These are phyloP conservation scores for Eumaeus atala DNA, from an alignment of 1,140 invertebrate species.

Conservation along the genomic window DNA sequence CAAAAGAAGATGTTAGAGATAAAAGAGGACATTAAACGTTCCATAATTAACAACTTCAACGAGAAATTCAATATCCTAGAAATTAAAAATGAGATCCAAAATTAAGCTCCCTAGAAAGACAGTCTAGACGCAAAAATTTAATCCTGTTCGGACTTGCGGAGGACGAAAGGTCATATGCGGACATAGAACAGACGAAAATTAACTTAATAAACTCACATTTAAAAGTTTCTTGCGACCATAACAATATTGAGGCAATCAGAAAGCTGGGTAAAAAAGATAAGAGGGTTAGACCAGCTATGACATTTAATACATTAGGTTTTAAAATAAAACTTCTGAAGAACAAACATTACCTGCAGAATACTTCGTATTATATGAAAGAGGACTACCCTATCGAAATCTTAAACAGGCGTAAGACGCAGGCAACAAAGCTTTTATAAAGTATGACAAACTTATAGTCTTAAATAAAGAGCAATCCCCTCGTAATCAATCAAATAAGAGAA, in stretches of 20 bases:
- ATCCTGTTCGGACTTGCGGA: slow-evolving; percentile 34
- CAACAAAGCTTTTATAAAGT: too few relatives aligned
- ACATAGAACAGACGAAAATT: slow-evolving; percentile 28
- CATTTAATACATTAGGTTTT: slow-evolving; percentile 26
- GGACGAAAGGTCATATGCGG: slow-evolving; percentile 27
- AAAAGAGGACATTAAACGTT: slow-evolving; percentile 33
- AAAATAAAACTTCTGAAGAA: slow-evolving; percentile 30
- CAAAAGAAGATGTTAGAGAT: slow-evolving; percentile 35
- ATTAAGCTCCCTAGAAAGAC: slow-evolving; percentile 30
- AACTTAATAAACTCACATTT: slow-evolving; percentile 29
- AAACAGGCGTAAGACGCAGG: too few relatives aligned
- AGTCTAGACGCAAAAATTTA: slow-evolving; percentile 30
- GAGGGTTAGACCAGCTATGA: slow-evolving; percentile 26
- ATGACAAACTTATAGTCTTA: too few relatives aligned
- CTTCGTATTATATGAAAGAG: too few relatives aligned
- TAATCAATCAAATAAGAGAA: too few relatives aligned
- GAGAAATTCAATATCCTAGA: slow-evolving; percentile 31
- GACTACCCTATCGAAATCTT: too few relatives aligned
- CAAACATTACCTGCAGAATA: too few relatives aligned
- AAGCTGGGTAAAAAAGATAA: slow-evolving; percentile 24
- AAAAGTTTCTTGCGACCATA: slow-evolving; percentile 27
- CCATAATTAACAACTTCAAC: too few relatives aligned
- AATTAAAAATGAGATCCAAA: slow-evolving; percentile 28
- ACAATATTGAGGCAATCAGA: slow-evolving; percentile 24
- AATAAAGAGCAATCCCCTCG: too few relatives aligned